Evolutionary conservation across 2,888 invertebrate genomes (phyloP).

Genomic region (Eupithecia subfuscata): DNA sequence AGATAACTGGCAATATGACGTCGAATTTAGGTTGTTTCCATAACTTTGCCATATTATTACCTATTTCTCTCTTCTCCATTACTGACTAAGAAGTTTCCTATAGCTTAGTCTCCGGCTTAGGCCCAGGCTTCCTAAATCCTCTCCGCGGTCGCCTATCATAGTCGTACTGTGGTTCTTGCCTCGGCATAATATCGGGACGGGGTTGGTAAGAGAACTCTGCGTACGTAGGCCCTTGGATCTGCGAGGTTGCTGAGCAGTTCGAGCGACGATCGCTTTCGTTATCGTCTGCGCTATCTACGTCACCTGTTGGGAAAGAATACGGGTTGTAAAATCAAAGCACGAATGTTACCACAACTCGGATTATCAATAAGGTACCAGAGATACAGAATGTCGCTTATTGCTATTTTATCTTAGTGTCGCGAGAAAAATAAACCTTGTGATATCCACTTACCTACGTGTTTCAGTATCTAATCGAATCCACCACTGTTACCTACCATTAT

Average conservation of each 20-base stretch:
- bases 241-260: constrained; percentile 72
- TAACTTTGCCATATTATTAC: not conserved
- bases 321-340: not conserved
- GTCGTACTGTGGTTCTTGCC: constrained; percentile 42
- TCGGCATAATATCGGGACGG: constrained; percentile 46
- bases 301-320: constrained; percentile 76
- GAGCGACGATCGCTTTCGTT: constrained; percentile 83
- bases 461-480: too few species aligned
- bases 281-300: constrained; percentile 93
- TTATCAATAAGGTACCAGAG: too few species aligned
- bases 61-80: not conserved
- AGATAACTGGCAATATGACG: too few species aligned
- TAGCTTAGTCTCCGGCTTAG: constrained; percentile 85
- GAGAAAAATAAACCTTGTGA: too few species aligned
- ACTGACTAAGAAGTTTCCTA: not conserved
- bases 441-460: too few species aligned
- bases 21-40: not conserved
- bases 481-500: too few species aligned
- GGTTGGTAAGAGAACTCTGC: constrained; percentile 47
- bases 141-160: constrained; percentile 46
- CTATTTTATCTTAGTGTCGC: too few species aligned
- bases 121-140: constrained; percentile 59
- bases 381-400: too few species aligned
- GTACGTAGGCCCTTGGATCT: constrained; percentile 59
- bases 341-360: not conserved